Evolutionary conservation across 1,140 invertebrate genomes (phyloP).

Genomic region (Heliothis virescens): DNA sequence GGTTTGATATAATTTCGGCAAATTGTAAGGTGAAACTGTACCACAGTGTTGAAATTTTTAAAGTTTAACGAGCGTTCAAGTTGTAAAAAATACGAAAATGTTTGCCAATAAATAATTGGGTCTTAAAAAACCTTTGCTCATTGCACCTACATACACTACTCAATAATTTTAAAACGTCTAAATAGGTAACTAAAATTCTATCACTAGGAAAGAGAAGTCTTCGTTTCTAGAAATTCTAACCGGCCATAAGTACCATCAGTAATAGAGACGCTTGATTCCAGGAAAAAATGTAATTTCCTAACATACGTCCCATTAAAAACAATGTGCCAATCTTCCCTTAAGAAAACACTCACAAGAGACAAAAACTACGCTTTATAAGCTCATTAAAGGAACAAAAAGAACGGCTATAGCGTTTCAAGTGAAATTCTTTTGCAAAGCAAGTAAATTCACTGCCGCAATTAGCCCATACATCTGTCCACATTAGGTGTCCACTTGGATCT

Average conservation of each 20-base stretch:
- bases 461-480: conserved; percentile 36
- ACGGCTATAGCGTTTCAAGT: conserved; percentile 47
- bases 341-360: background rate
- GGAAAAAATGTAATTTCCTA: background rate
- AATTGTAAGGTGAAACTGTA: conserved; percentile 29
- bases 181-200: background rate
- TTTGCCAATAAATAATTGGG: no score
- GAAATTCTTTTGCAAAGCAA: conserved; percentile 47
- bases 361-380: background rate
- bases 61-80: background rate
- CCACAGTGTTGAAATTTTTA: background rate
- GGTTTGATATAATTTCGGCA: conserved; percentile 32
- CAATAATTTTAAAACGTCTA: no score
- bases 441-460: conserved; percentile 49
- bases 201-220: background rate
- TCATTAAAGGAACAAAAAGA: conserved; percentile 27
- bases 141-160: no score
- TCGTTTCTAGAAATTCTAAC: background rate
- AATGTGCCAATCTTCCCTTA: conserved; percentile 25
- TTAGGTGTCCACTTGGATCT: conserved; percentile 49
- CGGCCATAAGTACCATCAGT: background rate
- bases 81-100: no score
- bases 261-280: background rate
- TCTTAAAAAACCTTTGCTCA: no score
- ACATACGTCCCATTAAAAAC: conserved; percentile 5